Percentiles rank a stretch among this genome's conserved stretches.
Evolutionary conservation across 2,888 invertebrate genomes (phyloP).

Genomic region (Ernsta delagoae): DNA sequence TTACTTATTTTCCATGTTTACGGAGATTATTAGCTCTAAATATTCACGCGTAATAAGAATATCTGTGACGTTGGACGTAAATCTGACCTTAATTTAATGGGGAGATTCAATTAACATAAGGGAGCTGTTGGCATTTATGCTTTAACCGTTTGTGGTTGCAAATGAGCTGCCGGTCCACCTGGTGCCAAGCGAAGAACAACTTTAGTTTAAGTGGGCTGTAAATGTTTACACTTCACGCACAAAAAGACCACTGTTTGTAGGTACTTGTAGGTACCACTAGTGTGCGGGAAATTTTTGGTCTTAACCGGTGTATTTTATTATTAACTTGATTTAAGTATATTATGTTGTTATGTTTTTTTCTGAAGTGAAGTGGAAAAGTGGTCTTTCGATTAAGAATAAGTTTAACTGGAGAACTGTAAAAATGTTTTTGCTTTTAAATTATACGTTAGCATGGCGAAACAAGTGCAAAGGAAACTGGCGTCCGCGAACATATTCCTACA

Average conservation of each 20-base stretch:
- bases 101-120: constrained; percentile 33
- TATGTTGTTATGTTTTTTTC: too few species aligned
- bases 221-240: constrained; percentile 24
- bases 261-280: too few species aligned
- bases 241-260: too few species aligned
- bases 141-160: constrained; percentile 31
- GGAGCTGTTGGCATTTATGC: constrained; percentile 30
- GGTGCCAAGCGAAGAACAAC: constrained; percentile 27
- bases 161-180: constrained; percentile 28
- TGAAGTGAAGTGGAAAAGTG: too few species aligned
- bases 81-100: constrained; percentile 28
- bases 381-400: neutral
- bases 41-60: constrained; percentile 1
- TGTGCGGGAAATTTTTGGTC: too few species aligned
- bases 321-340: too few species aligned
- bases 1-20: neutral
- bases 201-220: constrained; percentile 27
- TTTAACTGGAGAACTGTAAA: neutral
- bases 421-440: constrained; percentile 22
- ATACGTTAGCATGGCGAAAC: constrained; percentile 8
- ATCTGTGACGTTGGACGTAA: constrained; percentile 22
- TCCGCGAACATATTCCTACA: constrained; percentile 37
- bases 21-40: neutral
- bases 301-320: too few species aligned
- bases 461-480: constrained; percentile 1